Percentiles rank a stretch among this genome's conserved stretches.
These are phyloP conservation scores for Aradophagus sp. DNA, from an alignment of 1,140 invertebrate genomes.

Conservation along the genomic window DNA sequence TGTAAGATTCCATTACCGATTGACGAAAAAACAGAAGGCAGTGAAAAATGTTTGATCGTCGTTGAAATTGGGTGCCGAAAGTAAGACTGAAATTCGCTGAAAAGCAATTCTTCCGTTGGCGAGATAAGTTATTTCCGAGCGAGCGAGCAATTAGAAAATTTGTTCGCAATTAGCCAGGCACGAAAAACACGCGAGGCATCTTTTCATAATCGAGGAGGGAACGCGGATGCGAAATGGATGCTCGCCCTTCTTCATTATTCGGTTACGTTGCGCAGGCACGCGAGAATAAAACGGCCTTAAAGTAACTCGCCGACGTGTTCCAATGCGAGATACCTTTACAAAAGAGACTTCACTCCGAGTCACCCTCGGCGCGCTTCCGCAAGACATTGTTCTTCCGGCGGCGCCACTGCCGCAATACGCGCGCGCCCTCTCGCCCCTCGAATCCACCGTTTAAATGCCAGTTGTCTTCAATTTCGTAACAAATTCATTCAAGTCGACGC, in stretches of 20 bases:
- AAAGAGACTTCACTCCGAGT: constrained; percentile 16
- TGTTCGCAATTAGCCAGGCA: constrained; percentile 15
- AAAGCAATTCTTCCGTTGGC: too few species aligned
- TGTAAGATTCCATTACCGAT: too few species aligned
- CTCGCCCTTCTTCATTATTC: constrained; percentile 61
- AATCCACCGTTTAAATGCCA: constrained; percentile 42
- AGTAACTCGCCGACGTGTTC: constrained; percentile 67
- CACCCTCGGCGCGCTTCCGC: constrained; percentile 20
- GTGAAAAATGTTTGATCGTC: too few species aligned
- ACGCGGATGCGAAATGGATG: constrained; percentile 4
- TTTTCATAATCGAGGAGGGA: constrained; percentile 31
- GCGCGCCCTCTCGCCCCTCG: too few species aligned
- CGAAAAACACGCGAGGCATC: constrained; percentile 36
- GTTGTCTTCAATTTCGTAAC: constrained; percentile 44
- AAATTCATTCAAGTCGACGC: constrained; percentile 40
- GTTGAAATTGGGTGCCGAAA: too few species aligned
- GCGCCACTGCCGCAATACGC: too few species aligned
- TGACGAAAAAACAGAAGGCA: too few species aligned
- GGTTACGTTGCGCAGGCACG: constrained; percentile 61
- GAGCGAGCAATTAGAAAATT: constrained; percentile 18
- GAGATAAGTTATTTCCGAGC: too few species aligned
- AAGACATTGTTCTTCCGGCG: constrained; percentile 50
- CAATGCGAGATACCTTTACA: constrained; percentile 46
- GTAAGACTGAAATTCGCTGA: too few species aligned
- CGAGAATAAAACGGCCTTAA: constrained; percentile 59